A percentile compares a stretch with the other conserved stretches of the same genome.
Evolutionary conservation across 92 coral and sea anemone genomes (phyloP).

Genomic region (Phenganax marumi): DNA sequence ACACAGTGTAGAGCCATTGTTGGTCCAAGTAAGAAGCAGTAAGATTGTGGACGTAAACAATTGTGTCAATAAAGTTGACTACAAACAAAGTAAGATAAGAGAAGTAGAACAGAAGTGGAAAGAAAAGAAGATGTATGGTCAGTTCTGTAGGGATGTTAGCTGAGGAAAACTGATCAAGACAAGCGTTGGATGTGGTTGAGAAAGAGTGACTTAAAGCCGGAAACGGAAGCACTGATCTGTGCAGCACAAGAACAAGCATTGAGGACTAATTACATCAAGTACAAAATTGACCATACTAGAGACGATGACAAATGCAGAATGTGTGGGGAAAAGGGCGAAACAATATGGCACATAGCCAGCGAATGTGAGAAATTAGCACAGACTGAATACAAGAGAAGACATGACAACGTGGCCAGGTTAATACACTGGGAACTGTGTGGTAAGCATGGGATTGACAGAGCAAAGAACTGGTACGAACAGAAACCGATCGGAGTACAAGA

Average conservation of each 20-base stretch:
- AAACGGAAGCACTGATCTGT: conserved; percentile 45
- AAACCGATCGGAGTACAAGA: neutral
- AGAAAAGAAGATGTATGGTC: conserved; percentile 43
- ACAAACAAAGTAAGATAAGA: neutral
- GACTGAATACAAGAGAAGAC: neutral
- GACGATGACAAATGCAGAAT: neutral
- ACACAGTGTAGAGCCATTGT: conserved; percentile 2
- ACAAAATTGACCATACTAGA: neutral
- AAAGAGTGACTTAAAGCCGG: conserved; percentile 42
- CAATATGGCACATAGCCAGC: neutral
- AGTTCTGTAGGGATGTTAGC: conserved; percentile 30
- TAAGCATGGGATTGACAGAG: neutral
- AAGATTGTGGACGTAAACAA: neutral
- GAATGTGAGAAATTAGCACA: conserved; percentile 2
- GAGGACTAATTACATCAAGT: conserved; percentile 27
- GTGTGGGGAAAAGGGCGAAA: neutral
- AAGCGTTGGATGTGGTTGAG: conserved; percentile 33
- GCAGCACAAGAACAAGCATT: conserved; percentile 46
- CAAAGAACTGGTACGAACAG: neutral
- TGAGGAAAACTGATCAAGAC: conserved; percentile 26
- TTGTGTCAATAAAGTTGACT: neutral
- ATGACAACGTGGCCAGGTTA: neutral
- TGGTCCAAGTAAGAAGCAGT: conserved; percentile 12
- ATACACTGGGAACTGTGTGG: conserved; percentile 9
- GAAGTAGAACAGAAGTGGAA: conserved; percentile 26